Evolutionary conservation across 2,888 invertebrate species (phyloP).

Genomic region (Mesopsocus fuscifrons): DNA sequence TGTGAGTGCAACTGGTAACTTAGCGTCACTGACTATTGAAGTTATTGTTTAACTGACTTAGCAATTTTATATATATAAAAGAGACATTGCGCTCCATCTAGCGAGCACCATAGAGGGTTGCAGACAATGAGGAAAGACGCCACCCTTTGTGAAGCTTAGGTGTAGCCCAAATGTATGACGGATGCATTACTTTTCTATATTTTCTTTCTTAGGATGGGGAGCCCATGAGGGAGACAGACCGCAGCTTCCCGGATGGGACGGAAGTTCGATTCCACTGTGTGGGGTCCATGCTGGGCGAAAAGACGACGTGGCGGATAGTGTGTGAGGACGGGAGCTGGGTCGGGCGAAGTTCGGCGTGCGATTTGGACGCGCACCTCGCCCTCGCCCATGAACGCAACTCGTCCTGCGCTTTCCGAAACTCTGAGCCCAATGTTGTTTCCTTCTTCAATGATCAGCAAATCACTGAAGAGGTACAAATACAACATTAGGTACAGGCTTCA

Average conservation of each 20-base stretch:
- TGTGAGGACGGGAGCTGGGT: conserved; percentile 76
- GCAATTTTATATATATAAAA: too few relatives aligned
- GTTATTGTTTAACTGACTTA: too few relatives aligned
- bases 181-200: too few relatives aligned
- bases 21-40: too few relatives aligned
- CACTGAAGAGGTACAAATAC: conserved; percentile 41
- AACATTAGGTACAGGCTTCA: conserved; percentile 56
- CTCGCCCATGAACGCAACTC: conserved; percentile 31
- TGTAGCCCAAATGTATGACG: too few relatives aligned
- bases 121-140: too few relatives aligned
- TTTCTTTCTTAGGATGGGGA: conserved; percentile 44
- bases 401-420: conserved; percentile 55
- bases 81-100: too few relatives aligned
- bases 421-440: conserved; percentile 59
- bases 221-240: conserved; percentile 40
- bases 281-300: conserved; percentile 61
- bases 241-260: conserved; percentile 53
- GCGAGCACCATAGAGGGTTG: too few relatives aligned
- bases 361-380: conserved; percentile 29
- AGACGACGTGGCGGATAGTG: conserved; percentile 65
- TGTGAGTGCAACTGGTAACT: too few relatives aligned
- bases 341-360: conserved; percentile 59
- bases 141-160: too few relatives aligned
- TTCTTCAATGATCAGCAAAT: conserved; percentile 65
- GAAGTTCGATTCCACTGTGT: conserved; percentile 72